Evolutionary conservation across 2,888 invertebrate genomes (phyloP).

Genomic region (Rhopalosiphum nymphaeae): DNA sequence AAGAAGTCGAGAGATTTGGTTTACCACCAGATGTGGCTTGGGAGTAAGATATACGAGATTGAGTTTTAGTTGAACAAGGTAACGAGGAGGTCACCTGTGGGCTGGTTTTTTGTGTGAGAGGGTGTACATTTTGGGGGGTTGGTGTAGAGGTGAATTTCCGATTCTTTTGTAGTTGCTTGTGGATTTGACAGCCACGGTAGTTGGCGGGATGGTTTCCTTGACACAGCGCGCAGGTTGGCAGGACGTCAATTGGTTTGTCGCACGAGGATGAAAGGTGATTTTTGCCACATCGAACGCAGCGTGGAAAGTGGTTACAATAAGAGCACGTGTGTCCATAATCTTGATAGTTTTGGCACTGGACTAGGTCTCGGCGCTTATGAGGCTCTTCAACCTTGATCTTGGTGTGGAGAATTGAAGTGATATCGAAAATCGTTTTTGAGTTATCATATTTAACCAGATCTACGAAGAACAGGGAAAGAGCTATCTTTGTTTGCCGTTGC

Average conservation of each 20-base stretch:
- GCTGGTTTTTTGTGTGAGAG: not conserved
- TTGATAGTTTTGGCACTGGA: too few species aligned
- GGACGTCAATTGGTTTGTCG: not conserved
- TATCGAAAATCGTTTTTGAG: not conserved
- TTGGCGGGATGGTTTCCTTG: not conserved
- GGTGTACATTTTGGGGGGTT: not conserved
- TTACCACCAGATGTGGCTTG: not conserved
- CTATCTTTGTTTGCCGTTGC: constrained; percentile 4
- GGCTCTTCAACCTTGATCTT: too few species aligned
- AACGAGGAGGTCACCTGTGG: constrained; percentile 3
- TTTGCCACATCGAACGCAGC: not conserved
- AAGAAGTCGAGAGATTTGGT: too few species aligned
- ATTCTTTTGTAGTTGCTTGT: not conserved
- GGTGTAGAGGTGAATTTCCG: not conserved
- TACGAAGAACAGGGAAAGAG: not conserved
- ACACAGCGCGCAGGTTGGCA: not conserved
- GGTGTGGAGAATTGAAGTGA: not conserved
- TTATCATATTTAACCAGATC: not conserved
- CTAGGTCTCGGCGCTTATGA: too few species aligned
- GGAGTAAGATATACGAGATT: not conserved
- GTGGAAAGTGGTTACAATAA: not conserved
- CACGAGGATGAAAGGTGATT: not conserved
- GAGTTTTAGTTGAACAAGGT: not conserved
- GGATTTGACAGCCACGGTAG: not conserved
- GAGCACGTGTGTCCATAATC: too few species aligned